Base-by-base conservation (phyloP, 1,140 invertebrate genomes). In the Ditylenchus dipsaci region DNA sequence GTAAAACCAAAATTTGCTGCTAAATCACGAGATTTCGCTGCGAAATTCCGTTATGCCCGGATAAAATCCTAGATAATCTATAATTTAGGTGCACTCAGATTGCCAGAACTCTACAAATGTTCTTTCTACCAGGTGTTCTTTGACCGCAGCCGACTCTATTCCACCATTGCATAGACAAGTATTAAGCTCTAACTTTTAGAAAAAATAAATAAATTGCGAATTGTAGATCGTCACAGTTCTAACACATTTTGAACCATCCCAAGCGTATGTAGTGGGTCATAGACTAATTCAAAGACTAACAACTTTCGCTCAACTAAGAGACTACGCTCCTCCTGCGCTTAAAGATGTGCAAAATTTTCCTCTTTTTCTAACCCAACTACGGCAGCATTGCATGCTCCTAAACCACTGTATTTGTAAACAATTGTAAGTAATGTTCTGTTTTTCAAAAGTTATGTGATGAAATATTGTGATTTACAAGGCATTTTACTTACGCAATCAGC, bases 91-190 rank as follows among this genome's bases (percentile, higher is more conserved):
- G 13, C 91, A 93, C 85, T 95, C 92, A 85, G 92, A 97, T 86
- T 96, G 93, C 84, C 90, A 91, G 81, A 91, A 95, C 84, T 95
- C 93, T 84, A 92, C 92, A 83, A 97, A 97, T 85, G 92, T 97
- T 63, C 92, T 96, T 0, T 95, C 92, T 0, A 96, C 93, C 0
- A 86, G 93, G 71, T 92, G 91, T 61, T 89, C 91, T 79, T 87
- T 97, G 49, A 88, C 89, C 84, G 94, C 93, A 47, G 90, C 91
- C 33, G 94, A 97, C 85, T 91, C 91, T 58, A 90, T 97, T 72
- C 94, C 94, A 61, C 93, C 94, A 1, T 85, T 94, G 72, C 92
- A 95, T 84, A 89, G 93, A 80, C 92, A 95, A 89, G 93, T 96
- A 91, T 26, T 13, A 1, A 8, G 49, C 53, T 15, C 29, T 43